Evolutionary conservation across 2,113 vertebrate species (phyloP), one percentile per base, ranked within the genome.

Genomic region (Siniperca chuatsi): DNA sequence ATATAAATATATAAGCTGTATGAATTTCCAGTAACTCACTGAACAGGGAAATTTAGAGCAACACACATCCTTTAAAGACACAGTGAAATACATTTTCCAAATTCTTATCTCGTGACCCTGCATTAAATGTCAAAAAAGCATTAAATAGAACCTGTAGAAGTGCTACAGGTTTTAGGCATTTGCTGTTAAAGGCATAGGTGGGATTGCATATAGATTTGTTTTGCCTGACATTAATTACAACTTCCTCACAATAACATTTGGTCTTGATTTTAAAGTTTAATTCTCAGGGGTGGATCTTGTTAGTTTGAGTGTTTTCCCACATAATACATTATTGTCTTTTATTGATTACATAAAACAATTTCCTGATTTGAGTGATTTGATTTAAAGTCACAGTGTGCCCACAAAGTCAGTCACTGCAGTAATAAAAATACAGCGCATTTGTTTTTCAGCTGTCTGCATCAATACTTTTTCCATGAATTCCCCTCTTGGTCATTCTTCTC

Each of bases 91-190:
- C 40, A 42, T 42, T 42, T 42, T 42, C 40, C 35, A 9, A 42
- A 8, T 42, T 9, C 8, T 12, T 15, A 15, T 60, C 33, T 20
- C 5, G 33, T 60, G 58, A 9, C 40, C 40, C 8, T 42, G 40
- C 40, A 9, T 42, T 42, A 42, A 42, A 29, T 29, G 29, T 29
- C 29, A 29, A 29, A 29, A 29, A 29, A 29, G 29, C 29, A 29
- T 29, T 29, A 29, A 29, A 2, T 29, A 29, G 29, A 29, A 29
- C 29, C 29, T 29, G 29, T 29, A 29, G 29, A 29, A 29, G 29
- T 29, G 29, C 29, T 29, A 10, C n/a, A 66, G 65, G 66, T 71
- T 71, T 79, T 35, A 79, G 15, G 18, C 50, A 46, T 46, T 46
- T 46, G 44, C 44, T 42, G 8, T n/a, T 62, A 48, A 50, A 64